Evolutionary conservation across 2,113 vertebrate species (phyloP).

Genomic region (Micronycteris hirsuta): DNA sequence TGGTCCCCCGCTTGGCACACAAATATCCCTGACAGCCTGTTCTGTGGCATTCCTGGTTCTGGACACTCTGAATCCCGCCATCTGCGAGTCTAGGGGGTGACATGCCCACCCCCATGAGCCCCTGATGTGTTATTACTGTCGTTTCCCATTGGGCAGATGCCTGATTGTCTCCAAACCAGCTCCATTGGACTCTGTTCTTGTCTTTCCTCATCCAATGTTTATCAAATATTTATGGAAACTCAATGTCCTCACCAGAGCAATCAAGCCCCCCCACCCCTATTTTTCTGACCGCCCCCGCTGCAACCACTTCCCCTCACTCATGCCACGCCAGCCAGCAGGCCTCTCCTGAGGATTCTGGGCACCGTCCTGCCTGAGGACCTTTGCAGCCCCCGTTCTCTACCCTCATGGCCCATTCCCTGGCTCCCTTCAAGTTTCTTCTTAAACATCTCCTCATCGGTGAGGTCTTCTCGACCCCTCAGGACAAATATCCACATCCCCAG

Average conservation of each 20-base stretch:
- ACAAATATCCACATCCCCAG: not conserved
- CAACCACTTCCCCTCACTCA: no score
- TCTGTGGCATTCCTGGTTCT: not conserved
- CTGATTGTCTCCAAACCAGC: not conserved
- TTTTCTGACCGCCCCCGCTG: not conserved
- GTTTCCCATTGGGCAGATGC: not conserved
- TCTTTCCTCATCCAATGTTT: not conserved
- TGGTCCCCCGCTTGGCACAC: not conserved
- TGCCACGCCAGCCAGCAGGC: not conserved
- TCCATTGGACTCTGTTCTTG: not conserved
- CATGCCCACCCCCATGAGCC: not conserved
- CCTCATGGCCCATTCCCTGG: not conserved
- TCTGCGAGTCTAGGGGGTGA: not conserved
- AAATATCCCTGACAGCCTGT: not conserved
- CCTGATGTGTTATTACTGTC: fast-evolving
- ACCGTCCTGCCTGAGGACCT: not conserved
- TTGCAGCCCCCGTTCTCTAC: not conserved
- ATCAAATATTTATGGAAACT: not conserved
- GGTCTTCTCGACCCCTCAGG: not conserved
- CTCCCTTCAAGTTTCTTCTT: not conserved
- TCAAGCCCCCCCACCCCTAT: not conserved
- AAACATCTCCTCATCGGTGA: not conserved
- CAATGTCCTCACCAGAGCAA: not conserved
- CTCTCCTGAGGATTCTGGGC: not conserved
- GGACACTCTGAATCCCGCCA: not conserved